Evolutionary conservation across 2,888 invertebrate species (phyloP), one percentile per base, ranked within the genome.

Genomic region (Ormia ochracea): DNA sequence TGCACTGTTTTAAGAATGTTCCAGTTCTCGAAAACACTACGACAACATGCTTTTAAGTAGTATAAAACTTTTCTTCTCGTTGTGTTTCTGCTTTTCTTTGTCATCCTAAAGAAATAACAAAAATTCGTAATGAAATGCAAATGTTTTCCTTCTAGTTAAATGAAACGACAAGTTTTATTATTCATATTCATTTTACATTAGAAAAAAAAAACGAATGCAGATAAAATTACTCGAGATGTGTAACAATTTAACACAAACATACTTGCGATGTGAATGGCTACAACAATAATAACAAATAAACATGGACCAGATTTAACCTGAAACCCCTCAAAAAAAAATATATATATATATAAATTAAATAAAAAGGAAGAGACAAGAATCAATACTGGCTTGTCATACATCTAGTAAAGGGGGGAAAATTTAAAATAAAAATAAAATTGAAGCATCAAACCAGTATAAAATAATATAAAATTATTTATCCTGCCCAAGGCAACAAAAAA

Each of bases 61-160:
- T 38, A 17, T 28, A 28, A 19, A 21, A 21, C 19, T 36, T 23
- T 14, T 19, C 3, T 36, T 7, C n/a, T n/a, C n/a, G n/a, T n/a
- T n/a, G n/a, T n/a, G n/a, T n/a, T 19, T 9, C 9, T 28, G 3
- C 28, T 28, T 9, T 5, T 41, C 17, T 4, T 43, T 48, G 14
- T 10, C 14, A 21, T 14, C 76, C 56, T 61, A 28, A 65, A 45
- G 52, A 63, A 63, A 45, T 43, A 43, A 58, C 21, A 31, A 70
- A n/a, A 54, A 48, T 58, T 38, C 19, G 9, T 77, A 77, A 77
- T 77, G 76, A 77, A 77, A 65, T 77, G 76, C 63, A 77, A 77
- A 77, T 77, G 56, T 69, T 77, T 56, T 63, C 23, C 23, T 69
- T 38, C 54, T 48, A 63, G 33, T 70, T 70, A 70, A 65, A 77